Percentiles rank a stretch among this genome's conserved stretches.
phyloP scores from a whole-genome alignment of 2,797 vertebrate genomes.

The Champsocephalus gunnari region DNA sequence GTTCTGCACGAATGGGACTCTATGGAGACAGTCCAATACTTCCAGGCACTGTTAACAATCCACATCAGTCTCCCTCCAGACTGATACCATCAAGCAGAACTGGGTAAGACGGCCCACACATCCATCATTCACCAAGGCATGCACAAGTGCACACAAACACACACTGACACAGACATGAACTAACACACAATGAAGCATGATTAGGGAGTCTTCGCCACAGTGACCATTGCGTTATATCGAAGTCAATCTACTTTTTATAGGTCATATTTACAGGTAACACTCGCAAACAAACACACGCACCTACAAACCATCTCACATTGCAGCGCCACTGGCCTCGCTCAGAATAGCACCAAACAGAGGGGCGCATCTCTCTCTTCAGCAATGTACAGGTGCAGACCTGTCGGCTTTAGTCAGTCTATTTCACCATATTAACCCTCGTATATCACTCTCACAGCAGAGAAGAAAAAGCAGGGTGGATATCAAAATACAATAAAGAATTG shows the following conservation, averaged over 20 bases:
- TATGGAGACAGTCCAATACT: conserved; percentile 76
- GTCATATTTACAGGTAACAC: conserved; percentile 61
- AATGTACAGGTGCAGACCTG: conserved; percentile 72
- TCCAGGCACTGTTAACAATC: conserved; percentile 79
- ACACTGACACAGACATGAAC: conserved; percentile 8
- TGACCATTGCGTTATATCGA: conserved; percentile 41
- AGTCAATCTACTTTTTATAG: conserved; percentile 54
- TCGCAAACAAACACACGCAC: conserved; percentile 22
- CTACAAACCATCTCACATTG: conserved; percentile 40
- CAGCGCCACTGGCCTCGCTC: conserved; percentile 56
- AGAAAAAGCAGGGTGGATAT: conserved; percentile 53
- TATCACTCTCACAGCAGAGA: conserved; percentile 74
- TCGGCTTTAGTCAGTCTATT: conserved; percentile 65
- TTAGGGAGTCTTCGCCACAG: conserved; percentile 22
- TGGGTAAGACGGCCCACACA: conserved; percentile 38
- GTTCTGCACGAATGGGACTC: conserved; percentile 72
- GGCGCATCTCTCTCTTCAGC: conserved; percentile 50
- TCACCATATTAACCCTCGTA: conserved; percentile 68
- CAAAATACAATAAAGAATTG: conserved; percentile 52
- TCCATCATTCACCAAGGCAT: conserved; percentile 34
- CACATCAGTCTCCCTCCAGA: conserved; percentile 68
- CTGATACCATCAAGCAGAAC: conserved; percentile 70
- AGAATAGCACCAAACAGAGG: conserved; percentile 79
- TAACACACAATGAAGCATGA: not conserved
- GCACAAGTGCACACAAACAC: conserved; percentile 26